Evolutionary conservation across 37 sponge, comb jelly and placozoan species (phyloP).

Genomic region (Hexactinellida sp.): DNA sequence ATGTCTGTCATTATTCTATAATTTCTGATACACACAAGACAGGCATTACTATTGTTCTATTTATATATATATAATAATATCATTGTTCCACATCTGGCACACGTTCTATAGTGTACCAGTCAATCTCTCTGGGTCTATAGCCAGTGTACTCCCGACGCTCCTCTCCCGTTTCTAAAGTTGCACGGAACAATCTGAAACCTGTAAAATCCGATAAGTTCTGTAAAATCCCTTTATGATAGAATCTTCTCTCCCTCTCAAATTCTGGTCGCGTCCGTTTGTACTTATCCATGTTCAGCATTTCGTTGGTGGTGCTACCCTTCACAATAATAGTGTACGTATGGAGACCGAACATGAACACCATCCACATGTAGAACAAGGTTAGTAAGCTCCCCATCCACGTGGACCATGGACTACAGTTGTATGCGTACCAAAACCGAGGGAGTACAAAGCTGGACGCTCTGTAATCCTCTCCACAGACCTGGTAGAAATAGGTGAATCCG

Average conservation of each 20-base stretch:
- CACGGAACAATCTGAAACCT: neutral
- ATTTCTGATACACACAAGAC: too few species aligned
- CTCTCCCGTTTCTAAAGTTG: neutral
- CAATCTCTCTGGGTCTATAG: neutral
- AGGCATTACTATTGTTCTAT: neutral
- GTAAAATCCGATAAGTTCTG: conserved; percentile 3
- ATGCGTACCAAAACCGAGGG: neutral
- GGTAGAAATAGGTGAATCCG: neutral
- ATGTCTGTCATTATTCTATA: too few species aligned
- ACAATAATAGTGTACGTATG: neutral
- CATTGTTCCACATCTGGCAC: neutral
- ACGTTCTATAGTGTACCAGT: neutral
- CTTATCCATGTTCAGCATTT: neutral
- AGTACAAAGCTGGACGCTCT: neutral
- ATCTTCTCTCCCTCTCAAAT: neutral
- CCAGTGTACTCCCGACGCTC: neutral
- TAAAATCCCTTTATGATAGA: conserved; percentile 4
- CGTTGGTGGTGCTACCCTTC: neutral
- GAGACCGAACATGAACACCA: neutral
- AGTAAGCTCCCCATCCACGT: neutral
- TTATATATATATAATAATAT: neutral
- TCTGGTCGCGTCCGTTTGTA: neutral
- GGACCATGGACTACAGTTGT: conserved; percentile 18
- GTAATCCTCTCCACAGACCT: neutral
- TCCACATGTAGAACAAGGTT: neutral